A percentile compares a stretch with the other conserved stretches of the same genome.
These are phyloP conservation scores for Pagetopsis macropterus DNA, from an alignment of 2,797 vertebrate species.

Conservation along the genomic window DNA sequence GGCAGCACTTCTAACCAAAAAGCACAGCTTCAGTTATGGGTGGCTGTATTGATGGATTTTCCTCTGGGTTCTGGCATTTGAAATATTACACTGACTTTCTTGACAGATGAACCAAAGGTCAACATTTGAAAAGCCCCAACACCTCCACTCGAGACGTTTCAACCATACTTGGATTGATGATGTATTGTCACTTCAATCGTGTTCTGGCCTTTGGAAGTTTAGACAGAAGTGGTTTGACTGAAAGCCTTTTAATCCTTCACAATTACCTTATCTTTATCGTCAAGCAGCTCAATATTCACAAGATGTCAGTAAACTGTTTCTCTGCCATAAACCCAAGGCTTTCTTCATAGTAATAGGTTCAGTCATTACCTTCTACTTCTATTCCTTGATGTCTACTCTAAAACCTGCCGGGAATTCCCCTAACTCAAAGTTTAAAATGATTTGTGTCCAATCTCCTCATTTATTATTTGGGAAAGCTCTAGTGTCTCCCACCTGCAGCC, in stretches of 20 bases:
- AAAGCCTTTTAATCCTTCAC: constrained; percentile 9
- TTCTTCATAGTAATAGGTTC: too few species aligned
- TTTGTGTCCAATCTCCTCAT: too few species aligned
- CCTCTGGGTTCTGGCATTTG: constrained; percentile 35
- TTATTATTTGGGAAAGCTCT: too few species aligned
- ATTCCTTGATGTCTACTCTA: too few species aligned
- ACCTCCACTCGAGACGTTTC: constrained; percentile 29
- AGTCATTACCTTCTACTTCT: too few species aligned
- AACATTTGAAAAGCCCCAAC: constrained; percentile 33
- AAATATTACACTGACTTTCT: constrained; percentile 37
- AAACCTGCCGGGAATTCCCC: too few species aligned
- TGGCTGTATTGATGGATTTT: constrained; percentile 2
- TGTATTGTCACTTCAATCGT: constrained; percentile 21
- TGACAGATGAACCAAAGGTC: constrained; percentile 54
- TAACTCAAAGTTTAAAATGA: too few species aligned
- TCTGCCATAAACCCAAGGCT: too few species aligned
- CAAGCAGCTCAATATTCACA: too few species aligned
- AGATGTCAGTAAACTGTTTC: too few species aligned
- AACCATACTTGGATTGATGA: constrained; percentile 43
- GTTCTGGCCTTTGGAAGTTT: constrained; percentile 49
- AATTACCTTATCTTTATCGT: too few species aligned
- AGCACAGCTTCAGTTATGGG: neutral
- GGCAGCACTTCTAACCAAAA: neutral
- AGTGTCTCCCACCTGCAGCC: too few species aligned
- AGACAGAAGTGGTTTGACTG: constrained; percentile 30